phyloP scores from a whole-genome alignment of 2,888 invertebrate species.

The Hirtodrosophila confusa region DNA sequence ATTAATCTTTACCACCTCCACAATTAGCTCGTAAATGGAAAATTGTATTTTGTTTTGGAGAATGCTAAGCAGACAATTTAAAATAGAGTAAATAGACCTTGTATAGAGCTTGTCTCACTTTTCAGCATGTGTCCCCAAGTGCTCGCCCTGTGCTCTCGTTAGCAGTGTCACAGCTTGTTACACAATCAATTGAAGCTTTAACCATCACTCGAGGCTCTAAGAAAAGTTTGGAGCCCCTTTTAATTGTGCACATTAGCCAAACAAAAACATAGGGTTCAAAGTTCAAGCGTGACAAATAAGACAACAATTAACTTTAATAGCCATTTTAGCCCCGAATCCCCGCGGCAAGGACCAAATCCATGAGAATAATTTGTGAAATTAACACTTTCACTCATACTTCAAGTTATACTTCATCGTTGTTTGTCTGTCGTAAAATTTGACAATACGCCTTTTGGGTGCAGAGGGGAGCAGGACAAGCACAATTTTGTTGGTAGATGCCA shows the following conservation, averaged over 20 bases:
- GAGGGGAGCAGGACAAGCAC: slow-evolving; percentile 4
- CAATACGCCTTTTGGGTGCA: slow-evolving; percentile 24
- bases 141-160: slow-evolving; percentile 7
- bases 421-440: slow-evolving; percentile 43
- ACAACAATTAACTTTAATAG: slow-evolving; percentile 73
- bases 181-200: slow-evolving; percentile 42
- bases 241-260: slow-evolving; percentile 62
- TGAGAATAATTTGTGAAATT: slow-evolving; percentile 65
- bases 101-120: background rate
- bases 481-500: slow-evolving; percentile 17
- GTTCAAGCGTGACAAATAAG: slow-evolving; percentile 77
- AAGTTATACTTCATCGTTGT: slow-evolving; percentile 27
- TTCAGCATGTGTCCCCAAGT: slow-evolving; percentile 1
- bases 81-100: no score
- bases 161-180: slow-evolving; percentile 48
- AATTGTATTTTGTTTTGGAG: no score
- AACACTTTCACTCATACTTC: slow-evolving; percentile 59
- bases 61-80: no score
- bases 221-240: slow-evolving; percentile 48
- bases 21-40: no score
- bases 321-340: slow-evolving; percentile 35
- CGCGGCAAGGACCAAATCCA: slow-evolving; percentile 11
- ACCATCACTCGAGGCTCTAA: slow-evolving; percentile 15
- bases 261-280: slow-evolving; percentile 66
- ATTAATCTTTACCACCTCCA: no score